Base-by-base conservation (phyloP, 2,888 invertebrate genomes). In the Lordiphosa fenestrarum region DNA sequence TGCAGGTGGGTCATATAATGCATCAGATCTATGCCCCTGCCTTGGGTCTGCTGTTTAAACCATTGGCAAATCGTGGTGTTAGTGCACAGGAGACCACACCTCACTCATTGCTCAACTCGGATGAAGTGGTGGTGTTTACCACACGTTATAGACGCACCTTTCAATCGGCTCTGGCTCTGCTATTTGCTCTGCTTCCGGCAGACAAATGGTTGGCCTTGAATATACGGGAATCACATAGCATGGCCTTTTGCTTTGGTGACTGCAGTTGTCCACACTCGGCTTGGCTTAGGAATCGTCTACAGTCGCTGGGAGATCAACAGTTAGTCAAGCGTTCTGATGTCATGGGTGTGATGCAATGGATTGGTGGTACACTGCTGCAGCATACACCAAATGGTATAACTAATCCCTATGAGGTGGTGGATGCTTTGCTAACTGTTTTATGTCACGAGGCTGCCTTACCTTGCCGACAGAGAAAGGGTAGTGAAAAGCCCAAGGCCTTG, bases 101-200 rank as follows among this genome's bases (percentile, higher is more conserved):
- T 0, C 87, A 88, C 33, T 85, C 88, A 0, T 66, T 80, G 54
- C 88, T 86, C 47, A 90, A 86, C 88, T 88, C 89, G 0, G 91
- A 93, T 3, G 94, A 94, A 66, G 90, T 94, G 33, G 86, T 94
- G 10, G 91, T 94, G 4, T 94, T 94, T 86, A 95, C 96, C 72
- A 97, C 98, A 0, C 92, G 95, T 39, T 97, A 96, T 87, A 90
- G 96, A 1, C 92, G 98, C 77, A 98, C 98, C 13, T 96, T 95
- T 84, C 98, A 98, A 90, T 97, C 97, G 74, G 94, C 95, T 0
- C 91, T 96, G 71, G 96, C 96, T 0, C 91, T 96, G 71, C 88
- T 95, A 3, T 95, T 93, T 85, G 92, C 94, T 0, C 91, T 96
- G 65, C 90, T 96, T 36, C 93, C 94, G 3, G 89, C 91, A 2